Evolutionary conservation across 2,888 invertebrate genomes (phyloP).

Genomic region (Dilophus febrilis): DNA sequence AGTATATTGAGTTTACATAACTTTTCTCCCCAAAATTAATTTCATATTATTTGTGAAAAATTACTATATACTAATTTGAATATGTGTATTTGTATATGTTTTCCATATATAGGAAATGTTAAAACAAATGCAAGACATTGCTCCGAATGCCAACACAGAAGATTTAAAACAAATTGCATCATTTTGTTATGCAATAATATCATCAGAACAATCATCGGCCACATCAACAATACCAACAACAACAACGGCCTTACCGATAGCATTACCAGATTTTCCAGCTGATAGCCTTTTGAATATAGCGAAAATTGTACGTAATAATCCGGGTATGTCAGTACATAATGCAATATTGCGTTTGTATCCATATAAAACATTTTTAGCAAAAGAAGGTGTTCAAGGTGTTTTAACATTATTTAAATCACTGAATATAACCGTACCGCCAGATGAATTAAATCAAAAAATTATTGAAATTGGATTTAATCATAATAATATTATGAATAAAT

Average conservation of each 20-base stretch:
- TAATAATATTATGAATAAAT: not conserved
- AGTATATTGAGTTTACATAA: too few species aligned
- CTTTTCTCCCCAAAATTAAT: too few species aligned
- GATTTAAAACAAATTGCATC: slow-evolving; percentile 37
- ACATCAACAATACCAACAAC: slow-evolving; percentile 24
- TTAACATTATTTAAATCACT: slow-evolving; percentile 51
- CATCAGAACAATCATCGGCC: slow-evolving; percentile 61
- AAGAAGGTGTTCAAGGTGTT: slow-evolving; percentile 57
- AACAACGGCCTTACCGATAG: slow-evolving; percentile 18
- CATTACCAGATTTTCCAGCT: slow-evolving; percentile 79
- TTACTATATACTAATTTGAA: too few species aligned
- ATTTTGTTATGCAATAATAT: slow-evolving; percentile 61
- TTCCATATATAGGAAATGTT: slow-evolving; percentile 37
- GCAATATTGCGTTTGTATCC: slow-evolving; percentile 69
- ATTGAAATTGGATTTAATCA: not conserved
- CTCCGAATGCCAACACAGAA: slow-evolving; percentile 35
- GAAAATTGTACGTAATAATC: slow-evolving; percentile 42
- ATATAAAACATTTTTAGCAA: slow-evolving; percentile 57
- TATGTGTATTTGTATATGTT: too few species aligned
- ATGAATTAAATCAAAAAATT: slow-evolving; percentile 9
- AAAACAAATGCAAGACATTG: slow-evolving; percentile 29
- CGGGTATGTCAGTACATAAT: slow-evolving; percentile 45
- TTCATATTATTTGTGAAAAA: too few species aligned
- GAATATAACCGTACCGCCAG: slow-evolving; percentile 23
- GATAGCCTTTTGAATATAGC: slow-evolving; percentile 56